Base-by-base conservation (phyloP, 1,140 invertebrate species). In the Tachypleus tridentatus region DNA sequence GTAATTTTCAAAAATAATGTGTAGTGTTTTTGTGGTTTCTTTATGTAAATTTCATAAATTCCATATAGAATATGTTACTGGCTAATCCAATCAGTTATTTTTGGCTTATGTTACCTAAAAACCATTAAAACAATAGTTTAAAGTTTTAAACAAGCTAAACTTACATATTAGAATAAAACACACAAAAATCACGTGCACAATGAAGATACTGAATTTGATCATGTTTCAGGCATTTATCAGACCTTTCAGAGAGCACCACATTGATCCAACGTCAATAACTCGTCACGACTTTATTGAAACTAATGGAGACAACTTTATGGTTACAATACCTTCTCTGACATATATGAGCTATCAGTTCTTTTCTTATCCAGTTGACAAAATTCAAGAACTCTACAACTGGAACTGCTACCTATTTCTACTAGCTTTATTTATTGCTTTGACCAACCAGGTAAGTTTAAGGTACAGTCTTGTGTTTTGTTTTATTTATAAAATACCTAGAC, bases 281-380 rank as follows among this genome's bases (percentile, higher is more conserved):
- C 83, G 96, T 5, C 96, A 99, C 77, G 95, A 98, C 79, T 98
- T 98, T 76, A 89, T 98, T 63, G 95, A 99, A 80, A 98, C 95
- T 5, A 99, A 99, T 78, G 95, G 94, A n/a, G 95, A 98, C 79
- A 98, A 98, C 78, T 98, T 97, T 77, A 90, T 93, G 80, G 85
- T 95, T 6, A 90, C 87, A 9, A 86, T 97, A 74, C 89, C 91
- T 49, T 86, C 88, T 64, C 76, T 95, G 57, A 86, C 81, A 3
- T 83, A 85, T 72, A 86, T 94, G 76, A 85, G 89, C 1, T 93
- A 86, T 82, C 86, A 88, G 71, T 90, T 97, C 74, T 72, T 86
- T 10, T 84, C 82, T 0, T 80, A 84, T 57, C 80, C 85, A 29
- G 82, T 85, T 49, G 77, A 82, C 51, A 83, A 86, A 70, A 86